Base-by-base conservation (phyloP, 2,888 invertebrate species). In the Volucella bombylans region DNA sequence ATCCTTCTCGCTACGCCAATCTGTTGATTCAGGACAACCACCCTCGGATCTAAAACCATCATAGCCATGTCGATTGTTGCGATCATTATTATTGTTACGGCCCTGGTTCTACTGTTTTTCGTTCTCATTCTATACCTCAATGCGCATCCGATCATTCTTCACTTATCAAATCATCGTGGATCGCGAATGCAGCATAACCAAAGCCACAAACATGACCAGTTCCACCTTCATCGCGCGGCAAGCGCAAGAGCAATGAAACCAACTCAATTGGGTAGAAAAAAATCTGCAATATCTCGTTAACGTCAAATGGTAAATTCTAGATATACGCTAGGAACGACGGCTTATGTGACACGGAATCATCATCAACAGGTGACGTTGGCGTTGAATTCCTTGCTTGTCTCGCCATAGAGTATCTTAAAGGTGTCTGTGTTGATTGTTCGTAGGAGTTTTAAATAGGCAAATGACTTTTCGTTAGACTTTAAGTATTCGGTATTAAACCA, bases 131-230 rank as follows among this genome's bases (percentile, higher is more conserved):
- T 96, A 95, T 11, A 97, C 93, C 89, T 96, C 96, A 90, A 97
- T 96, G 89, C 96, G 94, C 87, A 97, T 95, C 77, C 96, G 93
- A 87, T 97, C 93, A 68, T 94, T 95, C 90, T 95, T 94, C 88
- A 97, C 94, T 83, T 96, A 98, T 95, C 87, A 98, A 94, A 91
- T 96, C 96, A 55, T 96, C 95, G 87, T 97, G 93, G 89, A 96
- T 96, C 89, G 95, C 96, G 92, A 99, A 98, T 91, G 98, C 97
- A 11, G 97, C 96, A 92, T 98, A 98, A 80, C 97, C 98, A 92
- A 95, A 98, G 59, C 98, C 98, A 91, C 95, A 95, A 55, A 95
- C 93, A 87, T 96, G 95, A 8, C 93, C 94, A 61, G 94, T 94
- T 87, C 94, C 94, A 1, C 93, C 93, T 55, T 95, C 95, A 89